phyloP scores from a whole-genome alignment of 2,113 vertebrate genomes.

The Rousettus leschenaultii region DNA sequence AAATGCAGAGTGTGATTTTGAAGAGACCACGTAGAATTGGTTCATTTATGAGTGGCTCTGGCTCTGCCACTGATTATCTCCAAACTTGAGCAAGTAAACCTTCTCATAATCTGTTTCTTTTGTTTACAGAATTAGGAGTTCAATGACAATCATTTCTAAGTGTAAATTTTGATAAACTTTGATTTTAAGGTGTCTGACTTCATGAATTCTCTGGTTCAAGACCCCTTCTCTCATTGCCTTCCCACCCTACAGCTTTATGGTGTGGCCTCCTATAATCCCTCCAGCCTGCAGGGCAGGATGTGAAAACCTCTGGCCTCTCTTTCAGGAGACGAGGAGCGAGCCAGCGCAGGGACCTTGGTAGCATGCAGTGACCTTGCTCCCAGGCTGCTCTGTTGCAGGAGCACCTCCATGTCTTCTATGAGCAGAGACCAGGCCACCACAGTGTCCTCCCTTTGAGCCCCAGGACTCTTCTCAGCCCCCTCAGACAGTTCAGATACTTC shows the following conservation, averaged over 20 bases:
- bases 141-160: background rate
- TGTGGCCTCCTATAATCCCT: no score
- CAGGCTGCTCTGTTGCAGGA: background rate
- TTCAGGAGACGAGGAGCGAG: background rate
- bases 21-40: background rate
- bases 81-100: background rate
- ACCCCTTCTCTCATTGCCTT: background rate
- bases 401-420: fast-evolving
- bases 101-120: background rate
- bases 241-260: fast-evolving
- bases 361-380: background rate
- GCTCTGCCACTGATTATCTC: background rate
- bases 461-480: background rate
- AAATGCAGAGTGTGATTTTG: background rate
- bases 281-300: background rate
- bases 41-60: background rate
- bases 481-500: background rate
- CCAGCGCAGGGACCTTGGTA: background rate
- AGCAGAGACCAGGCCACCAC: background rate
- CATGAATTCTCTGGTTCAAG: background rate
- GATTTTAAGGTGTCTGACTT: background rate
- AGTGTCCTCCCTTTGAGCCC: background rate
- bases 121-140: background rate
- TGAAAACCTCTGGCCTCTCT: background rate
- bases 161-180: background rate